phyloP scores from a whole-genome alignment of 2,797 vertebrate species.

The Hybognathus amarus region DNA sequence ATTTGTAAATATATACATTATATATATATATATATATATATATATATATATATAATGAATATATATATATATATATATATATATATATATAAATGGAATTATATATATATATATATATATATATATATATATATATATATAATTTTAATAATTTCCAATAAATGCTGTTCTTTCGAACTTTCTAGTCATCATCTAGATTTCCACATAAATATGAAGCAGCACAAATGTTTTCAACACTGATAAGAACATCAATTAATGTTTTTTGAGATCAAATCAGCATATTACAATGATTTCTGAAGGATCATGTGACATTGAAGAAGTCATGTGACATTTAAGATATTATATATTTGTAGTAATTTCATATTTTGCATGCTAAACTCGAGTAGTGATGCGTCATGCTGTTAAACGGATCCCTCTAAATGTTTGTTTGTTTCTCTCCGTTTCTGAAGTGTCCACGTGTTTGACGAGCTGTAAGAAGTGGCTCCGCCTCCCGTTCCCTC shows the following conservation, averaged over 20 bases:
- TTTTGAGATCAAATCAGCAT: not conserved
- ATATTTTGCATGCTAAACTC: not conserved
- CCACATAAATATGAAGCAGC: not conserved
- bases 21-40: too few species aligned
- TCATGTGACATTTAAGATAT: too few species aligned
- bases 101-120: too few species aligned
- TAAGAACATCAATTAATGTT: not conserved
- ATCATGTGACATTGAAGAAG: too few species aligned
- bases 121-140: too few species aligned
- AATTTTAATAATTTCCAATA: too few species aligned
- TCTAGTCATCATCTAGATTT: not conserved
- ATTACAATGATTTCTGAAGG: not conserved
- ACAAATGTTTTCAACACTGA: not conserved
- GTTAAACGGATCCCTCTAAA: not conserved
- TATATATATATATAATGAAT: too few species aligned
- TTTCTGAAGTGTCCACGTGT: constrained; percentile 89
- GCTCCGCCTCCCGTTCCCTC: constrained; percentile 95
- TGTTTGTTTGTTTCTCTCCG: not conserved
- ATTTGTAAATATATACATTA: too few species aligned
- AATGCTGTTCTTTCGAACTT: too few species aligned
- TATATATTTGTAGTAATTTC: too few species aligned
- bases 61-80: too few species aligned
- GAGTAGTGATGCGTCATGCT: not conserved
- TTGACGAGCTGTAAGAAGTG: constrained; percentile 95
- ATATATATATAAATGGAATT: too few species aligned